Conservation (phyloP, 2,888 invertebrate genomes). For the Hyalella azteca region DNA sequence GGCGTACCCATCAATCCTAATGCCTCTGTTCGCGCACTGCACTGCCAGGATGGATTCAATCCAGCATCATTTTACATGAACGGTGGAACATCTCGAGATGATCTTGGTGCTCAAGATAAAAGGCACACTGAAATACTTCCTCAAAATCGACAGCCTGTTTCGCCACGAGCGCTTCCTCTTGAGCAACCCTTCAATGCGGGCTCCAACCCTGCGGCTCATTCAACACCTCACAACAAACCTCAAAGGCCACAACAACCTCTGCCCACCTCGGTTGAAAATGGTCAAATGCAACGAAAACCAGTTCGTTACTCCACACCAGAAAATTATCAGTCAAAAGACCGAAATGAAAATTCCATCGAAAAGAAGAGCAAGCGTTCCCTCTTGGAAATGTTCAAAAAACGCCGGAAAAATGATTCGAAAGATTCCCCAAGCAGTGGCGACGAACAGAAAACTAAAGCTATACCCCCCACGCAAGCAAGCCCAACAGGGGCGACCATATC, state of each 20-base stretch:
- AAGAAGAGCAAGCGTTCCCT: slow-evolving; percentile 21
- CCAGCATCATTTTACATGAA: slow-evolving; percentile 19
- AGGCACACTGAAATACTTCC: neutral
- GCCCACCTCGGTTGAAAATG: neutral
- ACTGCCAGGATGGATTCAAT: slow-evolving; percentile 21
- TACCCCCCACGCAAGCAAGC: neutral
- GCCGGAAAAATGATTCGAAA: slow-evolving; percentile 13
- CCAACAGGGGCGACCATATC: neutral
- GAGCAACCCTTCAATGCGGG: slow-evolving; percentile 23
- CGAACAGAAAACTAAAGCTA: neutral
- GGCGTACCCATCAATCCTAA: neutral
- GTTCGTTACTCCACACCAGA: slow-evolving; percentile 3
- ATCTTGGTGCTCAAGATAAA: neutral
- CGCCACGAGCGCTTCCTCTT: neutral
- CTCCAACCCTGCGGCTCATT: slow-evolving; percentile 11
- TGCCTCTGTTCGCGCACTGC: too few relatives aligned
- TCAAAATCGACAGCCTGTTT: neutral
- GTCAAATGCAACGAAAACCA: neutral
- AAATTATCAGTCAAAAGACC: neutral
- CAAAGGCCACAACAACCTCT: slow-evolving; percentile 23
- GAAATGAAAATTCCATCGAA: neutral
- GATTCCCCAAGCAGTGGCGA: slow-evolving; percentile 16
- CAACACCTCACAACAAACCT: neutral
- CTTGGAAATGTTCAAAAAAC: slow-evolving; percentile 22
- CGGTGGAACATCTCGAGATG: neutral